Conservation (phyloP, 2,888 invertebrate species). For the Microctonus brassicae region DNA sequence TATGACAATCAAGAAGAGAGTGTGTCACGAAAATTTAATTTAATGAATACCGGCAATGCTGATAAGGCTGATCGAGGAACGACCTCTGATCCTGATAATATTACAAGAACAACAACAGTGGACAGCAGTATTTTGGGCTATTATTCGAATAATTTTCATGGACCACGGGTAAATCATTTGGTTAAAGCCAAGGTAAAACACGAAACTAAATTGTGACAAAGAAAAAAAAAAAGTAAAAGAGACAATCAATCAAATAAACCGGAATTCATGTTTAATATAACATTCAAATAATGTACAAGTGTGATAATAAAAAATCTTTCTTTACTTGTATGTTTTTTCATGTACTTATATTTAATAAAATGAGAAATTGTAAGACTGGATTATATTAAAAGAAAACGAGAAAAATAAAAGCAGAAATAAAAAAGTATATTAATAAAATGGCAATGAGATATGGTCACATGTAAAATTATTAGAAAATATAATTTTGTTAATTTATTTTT, state of each 20-base stretch:
- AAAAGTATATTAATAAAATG: too few species aligned
- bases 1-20: constrained; percentile 43
- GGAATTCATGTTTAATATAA: neutral
- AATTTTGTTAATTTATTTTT: too few species aligned
- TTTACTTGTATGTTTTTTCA: too few species aligned
- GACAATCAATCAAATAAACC: neutral
- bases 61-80: constrained; percentile 23
- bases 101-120: constrained; percentile 42
- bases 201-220: constrained; percentile 64
- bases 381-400: too few species aligned
- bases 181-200: constrained; percentile 65
- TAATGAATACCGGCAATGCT: constrained; percentile 48
- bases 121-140: constrained; percentile 46
- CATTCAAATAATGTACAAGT: neutral
- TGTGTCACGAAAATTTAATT: constrained; percentile 52
- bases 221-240: neutral
- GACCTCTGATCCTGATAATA: constrained; percentile 48
- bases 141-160: constrained; percentile 59
- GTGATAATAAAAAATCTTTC: neutral
- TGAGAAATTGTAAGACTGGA: too few species aligned
- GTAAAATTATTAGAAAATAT: too few species aligned
- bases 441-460: too few species aligned
- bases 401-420: too few species aligned
- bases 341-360: too few species aligned
- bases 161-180: constrained; percentile 61